Evolutionary conservation across 1,140 invertebrate genomes (phyloP).

Genomic region (Holotrichia oblita): DNA sequence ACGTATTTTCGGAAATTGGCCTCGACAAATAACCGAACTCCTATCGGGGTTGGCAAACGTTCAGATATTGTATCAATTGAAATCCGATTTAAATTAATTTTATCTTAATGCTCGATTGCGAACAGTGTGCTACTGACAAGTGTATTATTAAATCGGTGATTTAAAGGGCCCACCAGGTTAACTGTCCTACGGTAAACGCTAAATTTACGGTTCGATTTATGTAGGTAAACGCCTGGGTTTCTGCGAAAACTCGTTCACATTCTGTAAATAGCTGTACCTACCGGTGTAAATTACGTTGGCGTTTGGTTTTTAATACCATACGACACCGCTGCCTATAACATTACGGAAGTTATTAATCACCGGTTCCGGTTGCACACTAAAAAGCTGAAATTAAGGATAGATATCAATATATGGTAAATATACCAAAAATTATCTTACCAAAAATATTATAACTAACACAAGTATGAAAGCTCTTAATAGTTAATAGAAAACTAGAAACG

Average conservation of each 20-base stretch:
- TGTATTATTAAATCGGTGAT: constrained; percentile 40
- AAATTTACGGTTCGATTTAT: constrained; percentile 32
- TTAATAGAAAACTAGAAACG: too few relatives aligned
- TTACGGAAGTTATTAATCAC: not conserved
- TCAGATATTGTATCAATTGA: constrained; percentile 33
- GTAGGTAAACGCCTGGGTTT: not conserved
- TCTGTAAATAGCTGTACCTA: constrained; percentile 35
- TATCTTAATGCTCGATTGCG: constrained; percentile 37
- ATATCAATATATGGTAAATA: too few relatives aligned
- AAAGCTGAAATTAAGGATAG: too few relatives aligned
- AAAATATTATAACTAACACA: too few relatives aligned
- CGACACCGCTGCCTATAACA: not conserved
- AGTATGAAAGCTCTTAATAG: too few relatives aligned
- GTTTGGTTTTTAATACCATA: constrained; percentile 14
- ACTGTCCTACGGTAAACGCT: constrained; percentile 11
- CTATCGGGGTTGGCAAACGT: not conserved
- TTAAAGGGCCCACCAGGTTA: constrained; percentile 37
- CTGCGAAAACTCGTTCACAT: not conserved
- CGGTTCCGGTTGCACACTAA: too few relatives aligned
- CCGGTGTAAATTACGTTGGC: constrained; percentile 22
- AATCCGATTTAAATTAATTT: constrained; percentile 36
- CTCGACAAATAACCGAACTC: constrained; percentile 26
- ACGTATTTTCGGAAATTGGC: constrained; percentile 29
- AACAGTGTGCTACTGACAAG: constrained; percentile 38
- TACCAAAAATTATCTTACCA: too few relatives aligned